phyloP scores from a whole-genome alignment of 2,888 invertebrate genomes.

The Zygothrica quintamaculata region DNA sequence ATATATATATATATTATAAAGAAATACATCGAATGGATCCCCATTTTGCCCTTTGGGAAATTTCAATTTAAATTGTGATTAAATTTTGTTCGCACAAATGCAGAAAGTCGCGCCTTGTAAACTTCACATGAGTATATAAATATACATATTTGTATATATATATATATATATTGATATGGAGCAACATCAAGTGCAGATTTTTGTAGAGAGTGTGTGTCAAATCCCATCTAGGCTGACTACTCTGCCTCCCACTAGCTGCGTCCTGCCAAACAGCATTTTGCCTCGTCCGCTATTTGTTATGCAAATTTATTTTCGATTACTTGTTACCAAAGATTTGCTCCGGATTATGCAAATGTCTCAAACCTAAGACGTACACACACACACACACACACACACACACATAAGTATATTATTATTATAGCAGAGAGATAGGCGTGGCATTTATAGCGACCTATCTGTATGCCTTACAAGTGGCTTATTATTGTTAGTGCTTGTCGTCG shows the following conservation, averaged over 20 bases:
- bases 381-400: background rate
- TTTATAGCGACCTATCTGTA: constrained; percentile 32
- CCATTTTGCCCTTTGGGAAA: constrained; percentile 34
- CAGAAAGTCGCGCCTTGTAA: constrained; percentile 45
- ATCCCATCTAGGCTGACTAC: constrained; percentile 27
- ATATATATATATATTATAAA: constrained; percentile 28
- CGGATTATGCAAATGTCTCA: constrained; percentile 76
- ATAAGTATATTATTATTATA: background rate
- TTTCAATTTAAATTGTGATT: constrained; percentile 77
- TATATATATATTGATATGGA: constrained; percentile 56
- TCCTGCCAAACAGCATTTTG: constrained; percentile 32
- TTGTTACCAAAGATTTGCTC: constrained; percentile 80
- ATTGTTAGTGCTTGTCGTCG: constrained; percentile 66
- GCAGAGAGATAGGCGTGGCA: constrained; percentile 18
- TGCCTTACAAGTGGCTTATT: constrained; percentile 79
- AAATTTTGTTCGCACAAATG: constrained; percentile 61
- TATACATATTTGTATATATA: constrained; percentile 9
- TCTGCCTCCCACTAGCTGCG: constrained; percentile 8
- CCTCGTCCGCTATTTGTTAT: constrained; percentile 70
- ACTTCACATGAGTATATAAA: constrained; percentile 11
- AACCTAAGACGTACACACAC: constrained; percentile 35
- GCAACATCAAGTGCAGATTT: constrained; percentile 49
- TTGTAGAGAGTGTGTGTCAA: constrained; percentile 20
- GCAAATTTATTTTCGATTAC: constrained; percentile 81
- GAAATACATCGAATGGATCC: constrained; percentile 6